Percentiles rank a stretch among this genome's conserved stretches.
Evolutionary conservation across 2,113 vertebrate species (phyloP).

Genomic region (Equus quagga): DNA sequence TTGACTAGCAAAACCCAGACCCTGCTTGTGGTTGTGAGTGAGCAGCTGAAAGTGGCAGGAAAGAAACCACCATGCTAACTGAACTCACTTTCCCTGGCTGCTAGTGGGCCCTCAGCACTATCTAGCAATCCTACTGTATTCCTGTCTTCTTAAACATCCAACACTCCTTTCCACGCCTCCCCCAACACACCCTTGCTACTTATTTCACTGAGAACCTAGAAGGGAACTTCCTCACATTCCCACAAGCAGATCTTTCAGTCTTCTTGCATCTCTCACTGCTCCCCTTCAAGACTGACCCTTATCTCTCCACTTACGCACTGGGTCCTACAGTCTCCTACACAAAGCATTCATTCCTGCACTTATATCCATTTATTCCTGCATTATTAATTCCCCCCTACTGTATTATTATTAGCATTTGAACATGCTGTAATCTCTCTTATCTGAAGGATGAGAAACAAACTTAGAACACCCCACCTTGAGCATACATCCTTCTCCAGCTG

Average conservation of each 20-base stretch:
- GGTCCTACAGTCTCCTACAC: not conserved
- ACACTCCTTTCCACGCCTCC: not conserved
- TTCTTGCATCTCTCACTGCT: not conserved
- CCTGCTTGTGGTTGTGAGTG: not conserved
- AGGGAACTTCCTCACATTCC: not conserved
- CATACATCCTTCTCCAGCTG: not conserved
- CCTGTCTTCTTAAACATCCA: not conserved
- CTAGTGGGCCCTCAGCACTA: not conserved
- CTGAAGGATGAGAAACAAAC: not conserved
- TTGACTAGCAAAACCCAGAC: not conserved
- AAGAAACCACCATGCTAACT: not conserved
- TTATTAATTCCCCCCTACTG: not conserved
- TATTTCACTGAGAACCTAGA: not conserved
- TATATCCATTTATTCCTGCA: not conserved
- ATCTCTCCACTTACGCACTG: not conserved
- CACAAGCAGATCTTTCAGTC: too few species aligned
- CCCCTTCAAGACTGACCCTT: not conserved
- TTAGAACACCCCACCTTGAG: not conserved
- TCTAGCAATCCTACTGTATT: not conserved
- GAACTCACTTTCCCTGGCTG: not conserved
- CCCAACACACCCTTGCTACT: too few species aligned
- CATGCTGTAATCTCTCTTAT: not conserved
- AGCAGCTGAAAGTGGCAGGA: not conserved
- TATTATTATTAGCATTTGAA: not conserved
- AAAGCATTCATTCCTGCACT: not conserved